Percentiles rank a stretch among this genome's conserved stretches.
Conservation (phyloP, 1,140 invertebrate genomes). For the Mizuhopecten yessoensis region DNA sequence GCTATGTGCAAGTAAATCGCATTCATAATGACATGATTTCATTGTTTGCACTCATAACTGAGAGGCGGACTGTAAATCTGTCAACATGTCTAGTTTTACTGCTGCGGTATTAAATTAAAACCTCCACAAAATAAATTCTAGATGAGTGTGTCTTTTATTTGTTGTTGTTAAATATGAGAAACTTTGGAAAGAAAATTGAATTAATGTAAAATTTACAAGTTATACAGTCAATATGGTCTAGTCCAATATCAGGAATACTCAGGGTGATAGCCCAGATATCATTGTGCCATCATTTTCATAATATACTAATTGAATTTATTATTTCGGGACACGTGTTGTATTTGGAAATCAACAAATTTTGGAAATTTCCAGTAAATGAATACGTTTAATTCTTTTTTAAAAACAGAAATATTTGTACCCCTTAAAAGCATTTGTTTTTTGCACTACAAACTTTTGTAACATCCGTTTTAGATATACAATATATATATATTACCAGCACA, state of each 20-base stretch:
- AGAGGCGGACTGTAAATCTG: not conserved
- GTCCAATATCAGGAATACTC: no score
- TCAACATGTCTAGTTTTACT: not conserved
- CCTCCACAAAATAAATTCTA: not conserved
- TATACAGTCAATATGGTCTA: no score
- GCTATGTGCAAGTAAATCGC: not conserved
- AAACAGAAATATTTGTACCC: not conserved
- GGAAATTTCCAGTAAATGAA: no score
- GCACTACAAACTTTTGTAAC: not conserved
- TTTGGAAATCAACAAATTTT: no score
- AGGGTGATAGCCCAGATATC: no score
- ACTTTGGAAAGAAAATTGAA: not conserved
- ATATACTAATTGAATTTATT: no score
- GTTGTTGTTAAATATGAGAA: not conserved
- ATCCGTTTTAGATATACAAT: not conserved
- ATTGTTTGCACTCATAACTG: not conserved
- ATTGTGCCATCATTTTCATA: no score
- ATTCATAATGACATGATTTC: not conserved
- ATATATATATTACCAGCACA: not conserved
- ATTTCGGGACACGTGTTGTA: no score
- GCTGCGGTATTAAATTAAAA: not conserved
- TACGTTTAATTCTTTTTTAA: not conserved
- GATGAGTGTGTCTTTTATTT: not conserved
- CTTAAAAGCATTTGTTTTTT: no score
- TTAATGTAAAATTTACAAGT: not conserved